Percentiles rank a stretch among this genome's conserved stretches.
Conservation (phyloP, 2,113 vertebrate genomes). For the Elanus axillaris region DNA sequence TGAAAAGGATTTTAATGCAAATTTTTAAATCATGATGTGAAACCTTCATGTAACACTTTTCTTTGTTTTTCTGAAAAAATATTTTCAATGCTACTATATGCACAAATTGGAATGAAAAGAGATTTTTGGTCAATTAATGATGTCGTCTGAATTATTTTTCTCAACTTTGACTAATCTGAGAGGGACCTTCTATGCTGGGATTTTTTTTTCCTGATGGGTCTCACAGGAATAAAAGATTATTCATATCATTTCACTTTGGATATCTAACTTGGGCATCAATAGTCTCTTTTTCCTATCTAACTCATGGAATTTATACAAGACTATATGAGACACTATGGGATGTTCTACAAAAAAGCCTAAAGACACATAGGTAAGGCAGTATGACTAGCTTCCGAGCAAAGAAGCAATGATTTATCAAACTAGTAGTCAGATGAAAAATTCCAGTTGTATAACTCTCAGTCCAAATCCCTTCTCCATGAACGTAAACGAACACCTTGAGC, state of each 20-base stretch:
- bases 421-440: background rate
- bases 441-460: background rate
- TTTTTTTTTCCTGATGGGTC: background rate
- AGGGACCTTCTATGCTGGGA: background rate
- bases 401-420: background rate
- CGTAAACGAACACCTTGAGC: background rate
- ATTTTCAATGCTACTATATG: background rate
- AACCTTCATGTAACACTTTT: background rate
- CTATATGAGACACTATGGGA: background rate
- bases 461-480: background rate
- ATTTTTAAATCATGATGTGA: background rate
- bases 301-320: background rate
- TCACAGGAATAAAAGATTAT: background rate
- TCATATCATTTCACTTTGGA: background rate
- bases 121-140: background rate
- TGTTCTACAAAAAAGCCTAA: background rate
- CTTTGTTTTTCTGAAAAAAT: background rate
- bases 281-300: background rate
- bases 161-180: background rate
- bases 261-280: background rate
- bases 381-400: background rate
- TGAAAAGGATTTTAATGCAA: background rate
- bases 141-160: background rate
- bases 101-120: background rate
- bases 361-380: background rate